Base-by-base conservation (phyloP, 2,888 invertebrate species). In the Buathra laborator region DNA sequence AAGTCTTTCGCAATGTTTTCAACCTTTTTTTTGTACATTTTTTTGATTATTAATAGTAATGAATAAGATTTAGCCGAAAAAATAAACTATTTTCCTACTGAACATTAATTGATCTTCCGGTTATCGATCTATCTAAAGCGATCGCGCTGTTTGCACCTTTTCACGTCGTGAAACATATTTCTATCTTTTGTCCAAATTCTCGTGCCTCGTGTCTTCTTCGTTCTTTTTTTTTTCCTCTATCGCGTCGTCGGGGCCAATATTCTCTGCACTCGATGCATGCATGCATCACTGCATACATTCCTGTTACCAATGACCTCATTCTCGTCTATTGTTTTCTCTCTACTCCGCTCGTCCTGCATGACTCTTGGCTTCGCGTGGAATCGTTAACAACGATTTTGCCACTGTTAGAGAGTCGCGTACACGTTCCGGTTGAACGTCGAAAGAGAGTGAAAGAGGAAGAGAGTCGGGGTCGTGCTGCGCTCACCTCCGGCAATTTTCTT, bases 261-360 rank as follows among this genome's bases (percentile, higher is more conserved):
- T 12, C 24, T 56, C 56, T 9, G 16, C 24, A 56, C 56, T 19
- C 43, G 51, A 64, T 53, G 70, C 62, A 79, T 78, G 29, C 59
- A 78, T 79, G 62, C 70, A 71, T 71, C 59, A 62, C 62, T 51
- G 37, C 71, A 32, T 68, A 37, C 53, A 71, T 66, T 77, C 70
- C 62, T 64, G 62, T 80, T 76, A 68, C 78, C 75, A 76, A 83
- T 78, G 84, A 85, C 86, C 86, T 86, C 84, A 19, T 83, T 86
- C 79, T 64, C 79, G 62, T 29, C 51, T 64, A 62, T 64, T 79
- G 68, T 78, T 78, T 70, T 14, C 24, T 6, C 24, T 68, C 37
- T 46, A 59, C 14, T 9, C 43, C 46, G 46, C n/a, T 62, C 46
- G 62, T 74, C 72, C 62, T 72, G 19, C n/a, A 16, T 24, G 44